These are phyloP conservation scores for Rhinella marina DNA, from an alignment of 2,797 vertebrate genomes.

Conservation along the genomic window DNA sequence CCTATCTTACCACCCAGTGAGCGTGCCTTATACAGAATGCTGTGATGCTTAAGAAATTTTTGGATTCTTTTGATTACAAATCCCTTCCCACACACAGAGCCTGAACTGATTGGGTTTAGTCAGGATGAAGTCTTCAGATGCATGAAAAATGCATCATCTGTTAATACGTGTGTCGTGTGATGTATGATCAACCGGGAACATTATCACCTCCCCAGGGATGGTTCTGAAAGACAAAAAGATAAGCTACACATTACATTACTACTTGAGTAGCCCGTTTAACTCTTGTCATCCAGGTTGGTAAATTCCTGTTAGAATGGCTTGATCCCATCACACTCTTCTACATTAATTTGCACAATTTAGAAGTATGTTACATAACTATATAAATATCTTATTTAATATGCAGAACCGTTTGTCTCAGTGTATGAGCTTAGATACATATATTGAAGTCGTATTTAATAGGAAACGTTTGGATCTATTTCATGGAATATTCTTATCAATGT, in stretches of 20 bases:
- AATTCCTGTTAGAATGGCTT: neutral
- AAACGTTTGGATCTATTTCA: neutral
- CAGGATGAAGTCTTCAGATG: constrained; percentile 16
- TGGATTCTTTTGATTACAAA: neutral
- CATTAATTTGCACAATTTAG: neutral
- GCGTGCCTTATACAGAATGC: neutral
- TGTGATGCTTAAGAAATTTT: neutral
- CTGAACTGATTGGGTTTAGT: neutral
- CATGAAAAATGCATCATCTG: constrained; percentile 51
- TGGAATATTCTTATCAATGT: constrained; percentile 3
- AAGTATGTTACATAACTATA: neutral
- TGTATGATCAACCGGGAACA: constrained; percentile 38
- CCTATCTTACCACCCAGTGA: neutral
- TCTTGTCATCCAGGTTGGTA: neutral
- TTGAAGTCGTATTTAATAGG: neutral
- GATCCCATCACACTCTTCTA: neutral
- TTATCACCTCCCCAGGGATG: constrained; percentile 53
- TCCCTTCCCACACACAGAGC: constrained; percentile 4
- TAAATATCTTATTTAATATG: neutral
- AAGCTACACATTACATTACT: neutral
- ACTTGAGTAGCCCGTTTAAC: neutral
- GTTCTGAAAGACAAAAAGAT: constrained; percentile 45
- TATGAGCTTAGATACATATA: neutral
- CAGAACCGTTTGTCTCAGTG: neutral
- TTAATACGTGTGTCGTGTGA: neutral